Conservation (phyloP, 1,140 invertebrate genomes). For the Agraylea sexmaculata region DNA sequence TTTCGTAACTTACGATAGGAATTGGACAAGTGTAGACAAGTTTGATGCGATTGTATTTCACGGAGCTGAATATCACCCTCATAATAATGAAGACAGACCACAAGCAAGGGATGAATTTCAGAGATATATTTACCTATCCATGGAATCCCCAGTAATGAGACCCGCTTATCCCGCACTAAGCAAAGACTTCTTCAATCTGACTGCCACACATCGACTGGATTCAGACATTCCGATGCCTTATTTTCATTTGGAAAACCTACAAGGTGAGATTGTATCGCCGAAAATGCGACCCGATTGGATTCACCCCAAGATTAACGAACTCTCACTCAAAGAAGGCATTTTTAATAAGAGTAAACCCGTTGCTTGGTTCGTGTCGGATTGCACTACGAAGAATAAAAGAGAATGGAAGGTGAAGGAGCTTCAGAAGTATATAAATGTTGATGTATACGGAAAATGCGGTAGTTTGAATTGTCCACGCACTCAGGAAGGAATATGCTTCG, state of each 20-base stretch:
- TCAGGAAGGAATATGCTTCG: conserved; percentile 28
- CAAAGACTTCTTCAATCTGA: conserved; percentile 42
- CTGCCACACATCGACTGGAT: conserved; percentile 48
- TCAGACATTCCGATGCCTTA: conserved; percentile 53
- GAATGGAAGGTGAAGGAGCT: conserved; percentile 42
- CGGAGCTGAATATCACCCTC: conserved; percentile 23
- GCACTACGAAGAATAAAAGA: conserved; percentile 40
- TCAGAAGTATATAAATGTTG: conserved; percentile 43
- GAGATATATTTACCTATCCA: conserved; percentile 14
- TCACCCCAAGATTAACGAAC: conserved; percentile 19
- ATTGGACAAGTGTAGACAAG: conserved; percentile 19
- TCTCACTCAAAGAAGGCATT: too few relatives aligned
- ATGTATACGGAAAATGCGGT: conserved; percentile 55
- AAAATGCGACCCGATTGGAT: conserved; percentile 7
- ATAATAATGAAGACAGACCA: conserved; percentile 12
- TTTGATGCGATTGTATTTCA: conserved; percentile 35
- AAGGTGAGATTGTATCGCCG: conserved; percentile 23
- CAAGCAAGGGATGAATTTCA: conserved; percentile 17
- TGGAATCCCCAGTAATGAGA: conserved; percentile 25
- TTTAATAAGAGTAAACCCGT: conserved; percentile 31
- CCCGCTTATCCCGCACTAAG: conserved; percentile 22
- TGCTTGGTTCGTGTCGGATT: conserved; percentile 53
- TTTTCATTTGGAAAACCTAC: conserved; percentile 29
- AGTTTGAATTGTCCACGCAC: conserved; percentile 23
- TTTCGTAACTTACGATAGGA: conserved; percentile 11